Base-by-base conservation (phyloP, 2,797 vertebrate genomes). In the Muraenolepis orangiensis region DNA sequence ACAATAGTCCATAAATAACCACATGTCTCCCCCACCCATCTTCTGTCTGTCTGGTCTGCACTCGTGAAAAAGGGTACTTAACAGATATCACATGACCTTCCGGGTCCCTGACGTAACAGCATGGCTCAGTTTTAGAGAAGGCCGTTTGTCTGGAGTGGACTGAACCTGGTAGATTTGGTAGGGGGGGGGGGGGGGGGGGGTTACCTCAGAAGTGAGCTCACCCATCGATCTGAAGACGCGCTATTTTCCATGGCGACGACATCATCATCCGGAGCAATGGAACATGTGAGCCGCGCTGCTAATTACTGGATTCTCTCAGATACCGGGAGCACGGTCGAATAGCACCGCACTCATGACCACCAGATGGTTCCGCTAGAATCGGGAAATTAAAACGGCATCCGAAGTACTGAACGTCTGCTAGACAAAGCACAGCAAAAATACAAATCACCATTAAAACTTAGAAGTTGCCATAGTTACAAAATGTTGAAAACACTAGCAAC, bases 1-100 rank as follows among this genome's bases (percentile, higher is more conserved):
- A 81, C 73, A 79, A 23, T 75, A 86, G 77, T 85, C 84, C 34
- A 84, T 91, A 87, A 92, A 89, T 80, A 78, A 83, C 84, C 46
- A 66, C 32, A 68, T 78, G 83, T 74, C 78, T 77, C 70, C 70
- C 74, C 72, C 69, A 71, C 10, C 32, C 61, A 74, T 74, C 75
- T 72, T 73, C 76, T 31, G 68, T 81, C 81, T 81, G 82, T 86
- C 85, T 84, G 83, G 74, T 79, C 76, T 70, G 74, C 72, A 70
- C 88, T 84, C 76, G 75, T 91, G 89, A 91, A 91, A 81, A 46
- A 16, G 1, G 40, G 40, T 3, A 80, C 79, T 86, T 85, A 81
- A 90, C 78, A 82, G 78, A 80, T 80, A 83, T 87, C 87, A 73
- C 75, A 74, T 86, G 87, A 83, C 73, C 66, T 40, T 66, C 74